Evolutionary conservation across 2,888 invertebrate species (phyloP).

Genomic region (Leucozona laternaria): DNA sequence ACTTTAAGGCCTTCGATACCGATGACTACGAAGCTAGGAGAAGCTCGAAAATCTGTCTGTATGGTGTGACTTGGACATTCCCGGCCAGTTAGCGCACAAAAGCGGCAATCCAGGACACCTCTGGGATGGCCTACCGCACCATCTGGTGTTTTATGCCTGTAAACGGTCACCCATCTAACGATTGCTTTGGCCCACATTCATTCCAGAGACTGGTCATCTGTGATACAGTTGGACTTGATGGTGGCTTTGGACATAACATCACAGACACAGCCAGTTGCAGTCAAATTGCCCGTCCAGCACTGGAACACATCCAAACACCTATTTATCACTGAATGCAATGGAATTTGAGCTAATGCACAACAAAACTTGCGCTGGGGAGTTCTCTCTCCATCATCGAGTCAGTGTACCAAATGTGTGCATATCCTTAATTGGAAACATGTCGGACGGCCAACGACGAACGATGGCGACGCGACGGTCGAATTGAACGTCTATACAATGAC

Average conservation of each 20-base stretch:
- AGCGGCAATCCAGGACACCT: slow-evolving; percentile 67
- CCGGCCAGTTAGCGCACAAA: slow-evolving; percentile 24
- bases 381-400: slow-evolving; percentile 7
- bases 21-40: background rate
- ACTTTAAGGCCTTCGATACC: slow-evolving; percentile 17
- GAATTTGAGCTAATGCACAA: slow-evolving; percentile 48
- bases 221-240: slow-evolving; percentile 66
- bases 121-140: slow-evolving; percentile 46
- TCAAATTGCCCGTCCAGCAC: slow-evolving; percentile 45
- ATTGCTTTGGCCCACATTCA: slow-evolving; percentile 68
- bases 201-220: slow-evolving; percentile 22
- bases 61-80: slow-evolving; percentile 54
- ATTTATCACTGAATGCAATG: slow-evolving; percentile 60
- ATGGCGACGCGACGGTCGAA: background rate
- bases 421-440: slow-evolving; percentile 72
- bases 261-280: slow-evolving; percentile 14
- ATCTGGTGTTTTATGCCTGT: slow-evolving; percentile 70
- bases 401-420: slow-evolving; percentile 54
- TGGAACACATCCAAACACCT: slow-evolving; percentile 45
- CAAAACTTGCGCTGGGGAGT: slow-evolving; percentile 4
- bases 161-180: slow-evolving; percentile 73
- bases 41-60: slow-evolving; percentile 3
- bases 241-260: slow-evolving; percentile 28
- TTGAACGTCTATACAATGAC: slow-evolving; percentile 3
- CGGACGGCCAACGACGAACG: slow-evolving; percentile 1